phyloP scores from a whole-genome alignment of 2,888 invertebrate genomes.

The Anaspis maculata region DNA sequence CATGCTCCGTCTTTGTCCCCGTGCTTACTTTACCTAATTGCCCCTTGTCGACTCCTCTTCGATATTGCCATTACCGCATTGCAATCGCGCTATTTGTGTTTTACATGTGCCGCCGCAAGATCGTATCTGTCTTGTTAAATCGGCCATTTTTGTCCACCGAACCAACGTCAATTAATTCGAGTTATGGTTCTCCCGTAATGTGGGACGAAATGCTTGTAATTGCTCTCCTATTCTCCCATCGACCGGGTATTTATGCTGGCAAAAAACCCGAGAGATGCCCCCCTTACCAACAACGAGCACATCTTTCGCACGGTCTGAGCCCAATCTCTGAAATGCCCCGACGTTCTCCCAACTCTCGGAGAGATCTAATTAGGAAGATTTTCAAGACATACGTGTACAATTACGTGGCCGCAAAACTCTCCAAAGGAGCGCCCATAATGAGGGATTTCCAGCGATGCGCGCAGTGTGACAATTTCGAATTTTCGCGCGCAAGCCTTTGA shows the following conservation, averaged over 20 bases:
- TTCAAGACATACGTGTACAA: too few species aligned
- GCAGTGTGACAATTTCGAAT: too few species aligned
- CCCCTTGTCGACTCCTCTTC: conserved; percentile 30
- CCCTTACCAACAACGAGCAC: too few species aligned
- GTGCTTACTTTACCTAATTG: conserved; percentile 42
- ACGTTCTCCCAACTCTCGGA: too few species aligned
- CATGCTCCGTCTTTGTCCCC: conserved; percentile 31
- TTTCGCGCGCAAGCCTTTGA: too few species aligned
- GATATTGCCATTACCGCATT: conserved; percentile 24
- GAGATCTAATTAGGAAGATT: too few species aligned
- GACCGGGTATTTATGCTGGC: conserved; percentile 10
- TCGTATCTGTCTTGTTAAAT: conserved; percentile 33
- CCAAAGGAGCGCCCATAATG: too few species aligned
- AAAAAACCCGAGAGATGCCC: conserved; percentile 4
- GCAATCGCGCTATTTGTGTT: conserved; percentile 20
- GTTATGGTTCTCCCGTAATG: conserved; percentile 25
- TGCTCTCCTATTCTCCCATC: conserved; percentile 20
- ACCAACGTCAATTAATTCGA: conserved; percentile 36
- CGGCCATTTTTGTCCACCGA: conserved; percentile 33
- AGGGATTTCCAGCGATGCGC: too few species aligned
- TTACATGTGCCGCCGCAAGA: conserved; percentile 23
- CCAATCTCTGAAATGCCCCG: too few species aligned
- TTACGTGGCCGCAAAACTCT: too few species aligned
- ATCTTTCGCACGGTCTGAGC: too few species aligned
- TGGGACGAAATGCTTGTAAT: conserved; percentile 21